Conservation (phyloP, 2,113 vertebrate genomes). For the Bos javanicus region DNA sequence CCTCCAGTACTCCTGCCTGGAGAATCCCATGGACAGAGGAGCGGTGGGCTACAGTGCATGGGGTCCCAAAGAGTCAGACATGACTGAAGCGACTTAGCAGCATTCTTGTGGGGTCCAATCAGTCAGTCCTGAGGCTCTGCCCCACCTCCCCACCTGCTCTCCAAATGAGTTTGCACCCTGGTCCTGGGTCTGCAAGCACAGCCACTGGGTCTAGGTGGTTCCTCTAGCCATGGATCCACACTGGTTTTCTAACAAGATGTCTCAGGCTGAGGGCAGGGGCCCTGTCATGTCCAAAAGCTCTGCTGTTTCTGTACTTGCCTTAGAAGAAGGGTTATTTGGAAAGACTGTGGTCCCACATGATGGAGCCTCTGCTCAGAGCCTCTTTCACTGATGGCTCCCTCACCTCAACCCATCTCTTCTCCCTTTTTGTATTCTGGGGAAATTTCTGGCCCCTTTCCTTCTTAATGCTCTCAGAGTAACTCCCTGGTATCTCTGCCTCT, state of each 20-base stretch:
- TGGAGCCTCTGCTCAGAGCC: neutral
- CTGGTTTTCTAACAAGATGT: neutral
- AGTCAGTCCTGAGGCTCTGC: neutral
- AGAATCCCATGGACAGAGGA: neutral
- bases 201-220: neutral
- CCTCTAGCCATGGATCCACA: neutral
- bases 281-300: neutral
- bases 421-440: neutral
- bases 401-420: neutral
- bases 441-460: neutral
- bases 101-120: neutral
- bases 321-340: neutral
- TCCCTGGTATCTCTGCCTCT: neutral
- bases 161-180: neutral
- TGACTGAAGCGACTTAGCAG: neutral
- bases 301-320: neutral
- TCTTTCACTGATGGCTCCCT: neutral
- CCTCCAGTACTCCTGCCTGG: neutral
- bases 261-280: neutral
- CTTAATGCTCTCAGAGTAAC: neutral
- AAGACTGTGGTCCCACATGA: neutral
- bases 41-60: neutral
- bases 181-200: neutral
- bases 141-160: rapidly evolving
- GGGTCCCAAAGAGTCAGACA: neutral